Percentiles rank a stretch among this genome's conserved stretches.
Conservation (phyloP, 2,797 vertebrate genomes). For the Vireo griseus region DNA sequence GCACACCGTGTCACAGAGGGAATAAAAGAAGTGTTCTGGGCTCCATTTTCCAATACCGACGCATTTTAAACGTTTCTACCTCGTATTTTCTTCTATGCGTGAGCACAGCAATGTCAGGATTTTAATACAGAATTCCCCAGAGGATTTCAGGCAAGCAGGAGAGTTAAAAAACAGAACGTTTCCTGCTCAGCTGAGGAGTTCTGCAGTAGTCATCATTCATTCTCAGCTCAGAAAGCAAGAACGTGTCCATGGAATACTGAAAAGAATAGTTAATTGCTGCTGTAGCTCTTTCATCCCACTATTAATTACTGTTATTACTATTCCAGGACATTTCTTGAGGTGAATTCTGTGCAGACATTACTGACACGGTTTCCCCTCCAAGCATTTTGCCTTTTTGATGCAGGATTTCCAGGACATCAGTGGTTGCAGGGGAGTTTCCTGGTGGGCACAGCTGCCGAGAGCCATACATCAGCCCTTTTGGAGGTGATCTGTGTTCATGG, state of each 20-base stretch:
- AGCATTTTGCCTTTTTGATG: background rate
- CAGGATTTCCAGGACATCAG: background rate
- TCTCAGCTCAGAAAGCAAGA: background rate
- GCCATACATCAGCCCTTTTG: background rate
- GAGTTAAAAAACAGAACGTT: background rate
- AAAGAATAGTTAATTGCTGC: background rate
- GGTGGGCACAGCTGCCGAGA: background rate
- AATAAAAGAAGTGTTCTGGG: background rate
- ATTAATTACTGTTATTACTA: background rate
- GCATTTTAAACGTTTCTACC: background rate
- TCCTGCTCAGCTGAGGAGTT: background rate
- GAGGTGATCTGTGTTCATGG: background rate
- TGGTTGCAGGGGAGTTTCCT: background rate
- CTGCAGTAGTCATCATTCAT: background rate
- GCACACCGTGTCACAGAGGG: rapidly evolving
- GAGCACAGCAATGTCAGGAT: background rate
- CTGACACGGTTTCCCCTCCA: background rate
- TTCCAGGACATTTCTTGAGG: background rate
- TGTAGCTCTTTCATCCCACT: background rate
- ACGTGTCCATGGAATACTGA: background rate
- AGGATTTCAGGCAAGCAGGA: background rate
- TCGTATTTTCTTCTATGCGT: background rate
- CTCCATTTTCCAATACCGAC: background rate
- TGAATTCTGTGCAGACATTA: background rate
- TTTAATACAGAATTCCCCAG: background rate